Conservation (phyloP, 1,140 invertebrate genomes). For the Hydropsyche tenuis region DNA sequence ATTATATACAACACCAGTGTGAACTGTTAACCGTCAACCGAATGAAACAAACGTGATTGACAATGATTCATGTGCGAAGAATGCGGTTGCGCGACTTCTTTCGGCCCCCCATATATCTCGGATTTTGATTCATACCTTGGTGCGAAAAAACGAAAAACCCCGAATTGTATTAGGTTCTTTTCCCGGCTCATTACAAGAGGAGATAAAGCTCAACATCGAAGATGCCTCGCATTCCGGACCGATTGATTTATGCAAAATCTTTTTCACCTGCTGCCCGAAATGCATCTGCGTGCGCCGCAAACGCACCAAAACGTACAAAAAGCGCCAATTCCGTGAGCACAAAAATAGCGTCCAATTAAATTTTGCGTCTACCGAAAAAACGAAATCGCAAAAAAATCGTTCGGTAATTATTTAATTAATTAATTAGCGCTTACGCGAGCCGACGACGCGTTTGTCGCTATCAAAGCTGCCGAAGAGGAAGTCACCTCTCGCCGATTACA, state of each 20-base stretch:
- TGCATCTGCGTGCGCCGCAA: slow-evolving; percentile 24
- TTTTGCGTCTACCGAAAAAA: slow-evolving; percentile 8
- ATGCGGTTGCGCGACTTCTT: slow-evolving; percentile 24
- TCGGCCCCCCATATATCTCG: neutral
- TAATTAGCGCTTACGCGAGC: neutral
- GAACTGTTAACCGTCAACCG: slow-evolving; percentile 5
- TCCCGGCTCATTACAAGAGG: slow-evolving; percentile 19
- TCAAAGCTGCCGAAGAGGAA: slow-evolving; percentile 34
- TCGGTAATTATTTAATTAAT: slow-evolving; percentile 36
- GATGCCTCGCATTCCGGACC: slow-evolving; percentile 25
- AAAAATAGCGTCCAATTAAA: slow-evolving; percentile 33
- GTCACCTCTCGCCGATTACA: slow-evolving; percentile 23
- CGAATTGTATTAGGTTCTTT: neutral
- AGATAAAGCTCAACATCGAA: slow-evolving; percentile 10
- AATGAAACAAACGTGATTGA: slow-evolving; percentile 11
- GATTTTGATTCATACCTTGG: neutral
- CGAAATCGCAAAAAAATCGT: neutral
- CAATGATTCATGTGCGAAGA: slow-evolving; percentile 28
- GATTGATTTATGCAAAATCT: slow-evolving; percentile 41
- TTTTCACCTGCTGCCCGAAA: slow-evolving; percentile 30
- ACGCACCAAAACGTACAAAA: slow-evolving; percentile 20
- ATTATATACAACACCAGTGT: neutral
- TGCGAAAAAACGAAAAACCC: neutral
- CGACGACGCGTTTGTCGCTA: neutral
- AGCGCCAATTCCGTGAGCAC: neutral